Evolutionary conservation across 2,113 vertebrate species (phyloP).

Genomic region (Entelurus aequoreus): DNA sequence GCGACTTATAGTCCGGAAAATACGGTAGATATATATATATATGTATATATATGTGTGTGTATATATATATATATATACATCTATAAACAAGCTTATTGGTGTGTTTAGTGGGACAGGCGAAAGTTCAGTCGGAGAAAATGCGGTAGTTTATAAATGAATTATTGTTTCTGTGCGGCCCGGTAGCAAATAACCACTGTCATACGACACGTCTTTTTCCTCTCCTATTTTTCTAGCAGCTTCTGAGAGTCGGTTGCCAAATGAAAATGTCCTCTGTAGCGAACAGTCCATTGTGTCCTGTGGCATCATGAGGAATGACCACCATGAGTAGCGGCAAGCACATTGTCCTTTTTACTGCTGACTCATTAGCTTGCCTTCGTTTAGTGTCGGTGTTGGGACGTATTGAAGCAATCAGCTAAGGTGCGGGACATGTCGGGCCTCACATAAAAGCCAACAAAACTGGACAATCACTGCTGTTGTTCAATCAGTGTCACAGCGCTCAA

Average conservation of each 20-base stretch:
- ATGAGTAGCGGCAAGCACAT: too few species aligned
- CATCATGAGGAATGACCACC: slow-evolving; percentile 8
- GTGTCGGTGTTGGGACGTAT: not conserved
- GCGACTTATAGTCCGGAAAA: too few species aligned
- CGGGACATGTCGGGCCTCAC: not conserved
- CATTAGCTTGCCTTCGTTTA: not conserved
- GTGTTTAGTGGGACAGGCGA: too few species aligned
- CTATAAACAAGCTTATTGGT: too few species aligned
- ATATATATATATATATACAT: too few species aligned
- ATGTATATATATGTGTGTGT: too few species aligned
- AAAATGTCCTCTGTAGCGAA: slow-evolving; percentile 16
- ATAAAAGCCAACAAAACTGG: not conserved
- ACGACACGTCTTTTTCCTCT: not conserved
- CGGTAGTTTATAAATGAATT: too few species aligned
- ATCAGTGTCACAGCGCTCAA: slow-evolving; percentile 35
- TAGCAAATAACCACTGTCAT: too few species aligned
- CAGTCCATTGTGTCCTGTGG: slow-evolving; percentile 12
- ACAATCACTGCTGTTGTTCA: slow-evolving; percentile 22
- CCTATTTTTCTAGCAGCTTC: slow-evolving; percentile 10
- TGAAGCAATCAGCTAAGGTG: not conserved
- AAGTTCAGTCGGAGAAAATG: too few species aligned
- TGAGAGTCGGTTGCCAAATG: slow-evolving; percentile 37
- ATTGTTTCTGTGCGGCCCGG: too few species aligned
- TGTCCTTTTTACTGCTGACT: too few species aligned
- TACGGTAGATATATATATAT: too few species aligned